phyloP scores from a whole-genome alignment of 2,888 invertebrate species.

The Sicus ferrugineus region DNA sequence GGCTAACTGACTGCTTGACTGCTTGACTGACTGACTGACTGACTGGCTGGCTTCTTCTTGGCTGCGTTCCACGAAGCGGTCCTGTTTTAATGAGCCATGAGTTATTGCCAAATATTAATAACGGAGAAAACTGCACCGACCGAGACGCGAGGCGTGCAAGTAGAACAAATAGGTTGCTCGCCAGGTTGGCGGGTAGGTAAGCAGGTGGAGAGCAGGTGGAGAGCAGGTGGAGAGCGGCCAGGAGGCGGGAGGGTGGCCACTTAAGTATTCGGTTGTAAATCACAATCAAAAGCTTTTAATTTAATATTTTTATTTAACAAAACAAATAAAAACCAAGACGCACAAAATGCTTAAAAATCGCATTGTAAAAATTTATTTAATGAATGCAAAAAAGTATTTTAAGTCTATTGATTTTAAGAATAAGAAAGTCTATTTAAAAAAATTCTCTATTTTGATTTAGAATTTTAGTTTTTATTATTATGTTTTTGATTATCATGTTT shows the following conservation, averaged over 20 bases:
- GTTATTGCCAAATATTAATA: slow-evolving; percentile 34
- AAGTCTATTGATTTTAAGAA: too few relatives aligned
- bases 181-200: background rate
- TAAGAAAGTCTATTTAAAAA: too few relatives aligned
- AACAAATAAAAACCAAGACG: background rate
- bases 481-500: too few relatives aligned
- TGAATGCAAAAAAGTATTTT: too few relatives aligned
- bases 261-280: background rate
- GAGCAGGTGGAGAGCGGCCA: background rate
- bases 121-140: slow-evolving; percentile 12
- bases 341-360: too few relatives aligned
- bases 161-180: background rate
- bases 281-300: background rate
- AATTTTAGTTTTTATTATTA: too few relatives aligned
- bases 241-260: background rate
- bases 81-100: slow-evolving; percentile 30
- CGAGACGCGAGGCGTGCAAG: background rate
- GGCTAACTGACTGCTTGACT: too few relatives aligned
- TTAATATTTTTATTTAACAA: background rate
- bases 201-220: background rate
- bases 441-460: too few relatives aligned
- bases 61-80: slow-evolving; percentile 6
- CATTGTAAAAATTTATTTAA: too few relatives aligned
- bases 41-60: background rate
- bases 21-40: too few relatives aligned